Evolutionary conservation across 2,113 vertebrate genomes (phyloP), one percentile per base, ranked within the genome.

Genomic region (Seriola aureovittata): DNA sequence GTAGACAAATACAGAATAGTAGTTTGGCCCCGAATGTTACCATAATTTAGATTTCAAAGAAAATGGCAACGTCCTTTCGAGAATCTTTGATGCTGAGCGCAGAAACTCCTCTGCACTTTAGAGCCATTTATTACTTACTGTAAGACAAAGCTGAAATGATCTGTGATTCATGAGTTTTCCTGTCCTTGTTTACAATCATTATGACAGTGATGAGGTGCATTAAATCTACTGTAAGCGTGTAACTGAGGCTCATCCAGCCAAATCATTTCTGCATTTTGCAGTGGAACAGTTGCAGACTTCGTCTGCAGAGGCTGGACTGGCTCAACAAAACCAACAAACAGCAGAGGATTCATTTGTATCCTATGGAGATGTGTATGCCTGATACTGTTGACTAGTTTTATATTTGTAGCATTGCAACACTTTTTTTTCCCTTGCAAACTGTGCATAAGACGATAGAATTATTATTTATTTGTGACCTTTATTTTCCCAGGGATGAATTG

Each of bases 191-290:
- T 11, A 0, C 60, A 73, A 80, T 72, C 72, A 48, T 69, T 36
- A 10, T 12, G 66, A 58, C 71, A 54, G 38, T 34, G 58, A 73
- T 70, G 57, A 67, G 71, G 40, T 7, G 75, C 46, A 54, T 71
- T 77, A 3, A 25, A 77, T 80, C 54, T 38, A 0, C 58, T 63
- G 21, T 54, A 5, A 65, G 50, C 71, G 11, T 40, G 19, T 66
- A 44, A 52, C 40, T 6, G 1, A 42, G 21, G 19, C 34, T 34
- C 42, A 5, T 64, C 32, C 67, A 54, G 60, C 7, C 19, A 0
- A 5, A 71, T 71, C 3, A 13, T 17, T 23, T 44, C 34, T 52
- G 25, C 21, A 23, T 25, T 29, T 50, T 38, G 68, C 48, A 36
- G 32, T 23, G 19, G 8, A 29, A 11, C 57, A 17, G 46, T 59